Base-by-base conservation (phyloP, 1,140 invertebrate species). In the Brachionus angularis region DNA sequence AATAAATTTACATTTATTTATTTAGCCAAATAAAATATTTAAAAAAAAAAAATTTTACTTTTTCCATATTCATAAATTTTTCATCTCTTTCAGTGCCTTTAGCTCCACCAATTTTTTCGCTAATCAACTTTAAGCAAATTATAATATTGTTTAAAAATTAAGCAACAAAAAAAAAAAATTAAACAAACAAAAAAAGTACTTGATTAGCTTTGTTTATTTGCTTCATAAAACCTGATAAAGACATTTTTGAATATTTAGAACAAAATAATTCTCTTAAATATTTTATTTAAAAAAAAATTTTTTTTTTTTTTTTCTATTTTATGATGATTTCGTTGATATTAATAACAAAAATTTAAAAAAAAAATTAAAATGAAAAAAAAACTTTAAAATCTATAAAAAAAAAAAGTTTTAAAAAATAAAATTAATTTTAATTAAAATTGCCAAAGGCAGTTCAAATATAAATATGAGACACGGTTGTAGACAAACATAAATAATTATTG, bases 201-300 rank as follows among this genome's bases (percentile, higher is more conserved):
- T 96, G 94, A 85, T 97, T 97, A 73, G 93, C 93, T 86, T 97
- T 97, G 84, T 97, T 97, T 79, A 97, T 91, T 83, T 97, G 93
- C 84, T 97, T 97, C 82, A 92, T 95, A 62, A 97, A 86, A 74
- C 93, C 94, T 73, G 93, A 91, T 82, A 96, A 92, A 80, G 93
- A 93, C 93, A 97, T 97, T 73, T 75, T 18, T 67, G 10, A 5
- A 21, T 29, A 47, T 16, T 8, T 21, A 39, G 21, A 27, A 23
- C 10, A 12, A 21, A 12, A 10, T 14, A 55, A 55, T 34, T 33
- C 18, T 34, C 18, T 7, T 21, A 16, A 33, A 27, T 55, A 55
- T 8, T 21, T 33, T 21, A 16, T 21, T 8, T 2, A 14, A 58
- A 58, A 36, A 39, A 42, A 58, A 12, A 23, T 58, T 58, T 39